phyloP scores from a whole-genome alignment of 1,140 invertebrate species.

The Meloidogyne hapla region DNA sequence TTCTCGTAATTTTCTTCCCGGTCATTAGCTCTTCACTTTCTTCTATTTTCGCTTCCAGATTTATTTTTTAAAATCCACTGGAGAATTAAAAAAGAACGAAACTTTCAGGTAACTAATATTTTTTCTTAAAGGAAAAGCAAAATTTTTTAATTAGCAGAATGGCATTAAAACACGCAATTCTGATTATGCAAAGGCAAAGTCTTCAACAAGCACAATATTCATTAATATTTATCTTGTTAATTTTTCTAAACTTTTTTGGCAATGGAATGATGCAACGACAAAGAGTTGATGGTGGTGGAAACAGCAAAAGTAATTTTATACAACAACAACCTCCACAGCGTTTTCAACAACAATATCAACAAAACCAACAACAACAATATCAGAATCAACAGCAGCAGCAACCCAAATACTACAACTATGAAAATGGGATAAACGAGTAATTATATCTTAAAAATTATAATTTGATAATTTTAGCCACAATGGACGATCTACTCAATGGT shows the following conservation, averaged over 20 bases:
- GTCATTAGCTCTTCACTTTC: background rate
- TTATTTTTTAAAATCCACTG: background rate
- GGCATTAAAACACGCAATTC: background rate
- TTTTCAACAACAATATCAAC: background rate
- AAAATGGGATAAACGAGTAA: background rate
- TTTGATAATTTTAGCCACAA: too few relatives aligned
- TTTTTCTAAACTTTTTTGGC: background rate
- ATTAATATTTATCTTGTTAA: background rate
- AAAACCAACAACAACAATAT: background rate
- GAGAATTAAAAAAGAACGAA: background rate
- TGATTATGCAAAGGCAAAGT: too few relatives aligned
- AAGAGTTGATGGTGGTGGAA: constrained; percentile 18
- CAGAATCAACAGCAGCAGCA: background rate
- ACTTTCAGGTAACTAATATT: background rate
- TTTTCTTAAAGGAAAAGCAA: background rate
- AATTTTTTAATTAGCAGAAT: too few relatives aligned
- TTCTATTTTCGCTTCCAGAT: background rate
- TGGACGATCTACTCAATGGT: background rate
- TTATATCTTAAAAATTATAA: too few relatives aligned
- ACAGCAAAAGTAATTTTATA: constrained; percentile 13
- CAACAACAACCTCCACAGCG: constrained; percentile 11
- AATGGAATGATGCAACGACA: constrained; percentile 1
- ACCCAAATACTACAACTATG: background rate
- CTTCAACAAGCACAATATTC: too few relatives aligned
- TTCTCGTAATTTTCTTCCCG: background rate